Conservation (phyloP, 2,888 invertebrate genomes). For the Drosophila planitibia region DNA sequence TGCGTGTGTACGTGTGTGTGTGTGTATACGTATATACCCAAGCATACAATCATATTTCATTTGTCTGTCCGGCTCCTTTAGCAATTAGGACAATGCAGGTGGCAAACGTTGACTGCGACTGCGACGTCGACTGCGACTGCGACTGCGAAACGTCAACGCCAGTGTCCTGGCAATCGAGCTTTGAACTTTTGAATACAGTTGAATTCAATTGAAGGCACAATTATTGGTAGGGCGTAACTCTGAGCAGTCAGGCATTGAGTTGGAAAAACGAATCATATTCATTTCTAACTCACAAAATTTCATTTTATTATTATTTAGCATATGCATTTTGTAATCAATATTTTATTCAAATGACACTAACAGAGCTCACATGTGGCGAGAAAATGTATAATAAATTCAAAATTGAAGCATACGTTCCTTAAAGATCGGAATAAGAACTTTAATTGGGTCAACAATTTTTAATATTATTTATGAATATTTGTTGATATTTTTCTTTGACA, state of each 20-base stretch:
- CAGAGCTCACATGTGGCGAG: background rate
- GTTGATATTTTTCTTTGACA: background rate
- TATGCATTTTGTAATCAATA: background rate
- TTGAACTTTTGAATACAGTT: constrained; percentile 50
- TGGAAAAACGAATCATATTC: constrained; percentile 4
- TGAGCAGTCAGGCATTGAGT: background rate
- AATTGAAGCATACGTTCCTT: background rate
- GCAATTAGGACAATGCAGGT: constrained; percentile 75
- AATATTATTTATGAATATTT: background rate
- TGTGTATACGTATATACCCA: constrained; percentile 13
- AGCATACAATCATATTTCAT: constrained; percentile 75
- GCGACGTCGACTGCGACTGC: background rate
- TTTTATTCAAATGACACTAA: background rate
- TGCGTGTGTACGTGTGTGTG: constrained; percentile 1
- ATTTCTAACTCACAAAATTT: background rate
- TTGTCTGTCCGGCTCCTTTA: constrained; percentile 57
- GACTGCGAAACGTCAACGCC: constrained; percentile 30
- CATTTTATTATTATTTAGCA: background rate
- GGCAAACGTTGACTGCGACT: constrained; percentile 29
- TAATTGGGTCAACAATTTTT: background rate
- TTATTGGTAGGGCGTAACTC: background rate
- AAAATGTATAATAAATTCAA: background rate
- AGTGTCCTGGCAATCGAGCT: constrained; percentile 64
- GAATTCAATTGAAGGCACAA: background rate
- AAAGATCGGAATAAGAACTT: background rate